Evolutionary conservation across 1,140 invertebrate species (phyloP).

Genomic region (Eumaeus atala): DNA sequence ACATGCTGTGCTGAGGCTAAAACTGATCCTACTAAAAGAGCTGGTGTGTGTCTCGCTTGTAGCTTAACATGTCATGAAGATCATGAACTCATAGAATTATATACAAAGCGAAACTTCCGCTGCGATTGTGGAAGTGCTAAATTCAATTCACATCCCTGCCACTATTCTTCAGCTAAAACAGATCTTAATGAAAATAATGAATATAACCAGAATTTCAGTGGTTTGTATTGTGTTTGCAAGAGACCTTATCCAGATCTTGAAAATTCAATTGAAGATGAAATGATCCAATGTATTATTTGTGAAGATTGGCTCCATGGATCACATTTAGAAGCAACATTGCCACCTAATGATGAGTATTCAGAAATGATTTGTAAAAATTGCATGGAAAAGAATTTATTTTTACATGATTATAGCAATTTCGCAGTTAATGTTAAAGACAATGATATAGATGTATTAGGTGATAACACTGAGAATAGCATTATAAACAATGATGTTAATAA

Average conservation of each 20-base stretch:
- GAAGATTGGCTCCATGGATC: conserved; percentile 98
- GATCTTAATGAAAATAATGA: conserved; percentile 82
- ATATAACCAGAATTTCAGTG: conserved; percentile 98
- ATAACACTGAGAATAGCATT: conserved; percentile 19
- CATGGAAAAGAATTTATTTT: conserved; percentile 83
- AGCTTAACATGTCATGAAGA: conserved; percentile 96
- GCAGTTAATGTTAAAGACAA: conserved; percentile 38
- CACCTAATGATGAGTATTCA: conserved; percentile 78
- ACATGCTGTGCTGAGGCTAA: conserved; percentile 85
- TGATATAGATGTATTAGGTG: conserved; percentile 21
- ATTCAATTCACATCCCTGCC: conserved; percentile 83
- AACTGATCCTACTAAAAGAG: conserved; percentile 75
- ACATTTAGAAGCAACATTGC: conserved; percentile 81
- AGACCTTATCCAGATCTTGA: conserved; percentile 96
- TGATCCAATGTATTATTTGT: conserved; percentile 97
- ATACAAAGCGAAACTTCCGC: conserved; percentile 96
- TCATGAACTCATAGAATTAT: conserved; percentile 96
- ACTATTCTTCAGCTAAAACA: conserved; percentile 81
- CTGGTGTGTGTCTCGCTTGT: conserved; percentile 96
- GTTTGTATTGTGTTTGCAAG: conserved; percentile 94
- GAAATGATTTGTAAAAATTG: conserved; percentile 88
- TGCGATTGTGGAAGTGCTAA: conserved; percentile 98
- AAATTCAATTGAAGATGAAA: conserved; percentile 86
- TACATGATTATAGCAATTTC: conserved; percentile 80
- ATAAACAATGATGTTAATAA: not conserved